phyloP scores from a whole-genome alignment of 1,140 invertebrate species.

The Himalopsyche phryganea region DNA sequence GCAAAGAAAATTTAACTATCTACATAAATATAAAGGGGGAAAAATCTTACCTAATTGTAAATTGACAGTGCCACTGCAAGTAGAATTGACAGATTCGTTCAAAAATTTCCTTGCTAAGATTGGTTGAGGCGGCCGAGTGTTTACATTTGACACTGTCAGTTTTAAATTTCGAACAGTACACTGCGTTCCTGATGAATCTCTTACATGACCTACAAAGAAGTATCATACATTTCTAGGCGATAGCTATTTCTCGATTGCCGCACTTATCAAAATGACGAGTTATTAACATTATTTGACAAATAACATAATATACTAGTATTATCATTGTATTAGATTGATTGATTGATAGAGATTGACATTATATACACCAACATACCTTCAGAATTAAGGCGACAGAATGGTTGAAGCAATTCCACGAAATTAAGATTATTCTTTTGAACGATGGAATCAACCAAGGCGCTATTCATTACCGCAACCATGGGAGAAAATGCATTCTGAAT shows the following conservation, averaged over 20 bases:
- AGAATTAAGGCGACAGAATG: constrained; percentile 75
- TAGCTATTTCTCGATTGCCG: too few relatives aligned
- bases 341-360: too few relatives aligned
- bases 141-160: constrained; percentile 77
- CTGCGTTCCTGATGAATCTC: constrained; percentile 74
- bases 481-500: constrained; percentile 87
- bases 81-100: constrained; percentile 78
- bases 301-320: too few relatives aligned
- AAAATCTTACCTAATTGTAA: constrained; percentile 20
- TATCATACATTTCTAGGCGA: constrained; percentile 7
- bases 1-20: too few relatives aligned
- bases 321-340: too few relatives aligned
- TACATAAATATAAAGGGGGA: too few relatives aligned
- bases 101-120: constrained; percentile 79
- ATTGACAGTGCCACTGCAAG: constrained; percentile 58
- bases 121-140: constrained; percentile 76
- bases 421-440: constrained; percentile 89
- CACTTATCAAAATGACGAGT: too few relatives aligned
- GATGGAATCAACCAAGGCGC: constrained; percentile 72
- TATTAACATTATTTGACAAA: too few relatives aligned
- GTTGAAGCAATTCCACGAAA: constrained; percentile 86
- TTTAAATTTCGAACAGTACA: constrained; percentile 76
- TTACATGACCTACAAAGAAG: constrained; percentile 66
- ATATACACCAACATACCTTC: constrained; percentile 58
- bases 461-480: constrained; percentile 80